These are phyloP conservation scores for Agrochola macilenta DNA, from an alignment of 2,888 invertebrate genomes.

Conservation along the genomic window DNA sequence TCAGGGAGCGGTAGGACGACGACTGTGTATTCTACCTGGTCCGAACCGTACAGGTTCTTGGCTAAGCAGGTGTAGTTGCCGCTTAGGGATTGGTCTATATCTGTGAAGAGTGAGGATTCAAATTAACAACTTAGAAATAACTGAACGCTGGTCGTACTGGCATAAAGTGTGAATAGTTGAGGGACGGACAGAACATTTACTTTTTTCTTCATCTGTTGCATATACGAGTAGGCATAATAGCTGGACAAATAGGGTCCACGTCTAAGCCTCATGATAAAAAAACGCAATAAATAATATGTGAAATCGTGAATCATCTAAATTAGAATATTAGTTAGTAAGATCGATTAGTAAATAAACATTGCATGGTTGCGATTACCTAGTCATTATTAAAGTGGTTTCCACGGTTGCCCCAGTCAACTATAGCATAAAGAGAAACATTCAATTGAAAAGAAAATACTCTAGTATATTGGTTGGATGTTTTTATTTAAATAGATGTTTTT, in stretches of 20 bases:
- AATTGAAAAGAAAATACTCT: background rate
- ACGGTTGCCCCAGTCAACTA: background rate
- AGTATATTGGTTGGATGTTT: too few species aligned
- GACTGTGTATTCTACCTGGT: slow-evolving; percentile 95
- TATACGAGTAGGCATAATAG: background rate
- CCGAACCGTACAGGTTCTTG: slow-evolving; percentile 95
- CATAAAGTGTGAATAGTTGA: background rate
- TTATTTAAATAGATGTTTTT: too few species aligned
- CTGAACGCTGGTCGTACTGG: background rate
- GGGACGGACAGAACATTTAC: background rate
- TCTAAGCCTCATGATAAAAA: background rate
- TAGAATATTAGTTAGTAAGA: background rate
- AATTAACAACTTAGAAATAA: background rate
- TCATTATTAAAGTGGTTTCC: background rate
- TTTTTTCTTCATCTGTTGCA: background rate
- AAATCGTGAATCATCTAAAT: background rate
- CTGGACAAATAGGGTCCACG: background rate
- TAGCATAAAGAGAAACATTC: background rate
- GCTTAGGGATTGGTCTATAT: slow-evolving; percentile 91
- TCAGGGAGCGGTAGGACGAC: slow-evolving; percentile 94
- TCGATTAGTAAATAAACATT: background rate
- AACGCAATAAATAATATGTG: background rate
- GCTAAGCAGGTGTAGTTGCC: slow-evolving; percentile 96
- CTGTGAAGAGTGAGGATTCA: slow-evolving; percentile 66
- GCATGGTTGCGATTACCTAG: background rate